Evolutionary conservation across 2,888 invertebrate genomes (phyloP).

Genomic region (Ophion ellenae): DNA sequence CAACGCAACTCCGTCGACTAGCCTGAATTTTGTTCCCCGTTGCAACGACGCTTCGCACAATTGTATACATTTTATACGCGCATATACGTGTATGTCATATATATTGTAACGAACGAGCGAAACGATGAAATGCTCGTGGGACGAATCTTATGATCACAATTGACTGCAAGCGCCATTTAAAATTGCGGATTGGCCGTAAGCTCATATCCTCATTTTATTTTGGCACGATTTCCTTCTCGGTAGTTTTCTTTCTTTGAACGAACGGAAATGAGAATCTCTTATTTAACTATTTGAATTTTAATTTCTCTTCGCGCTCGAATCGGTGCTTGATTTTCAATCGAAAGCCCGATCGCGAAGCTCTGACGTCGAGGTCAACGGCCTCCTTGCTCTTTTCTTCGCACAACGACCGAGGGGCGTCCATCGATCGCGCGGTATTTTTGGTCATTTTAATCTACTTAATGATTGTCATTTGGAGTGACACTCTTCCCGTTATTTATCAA

Average conservation of each 20-base stretch:
- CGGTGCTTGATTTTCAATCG: not conserved
- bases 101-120: constrained; percentile 26
- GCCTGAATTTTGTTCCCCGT: constrained; percentile 22
- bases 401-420: not conserved
- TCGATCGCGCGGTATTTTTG: not conserved
- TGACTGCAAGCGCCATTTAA: not conserved
- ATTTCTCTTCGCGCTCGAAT: not conserved
- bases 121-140: not conserved
- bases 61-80: constrained; percentile 31
- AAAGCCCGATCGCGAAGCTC: not conserved
- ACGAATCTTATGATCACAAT: not conserved
- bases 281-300: not conserved
- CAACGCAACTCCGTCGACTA: constrained; percentile 5
- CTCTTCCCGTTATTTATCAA: not conserved
- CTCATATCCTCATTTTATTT: not conserved
- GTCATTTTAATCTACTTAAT: not conserved
- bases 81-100: not conserved
- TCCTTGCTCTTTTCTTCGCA: not conserved
- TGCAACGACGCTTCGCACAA: constrained; percentile 44
- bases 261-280: not conserved
- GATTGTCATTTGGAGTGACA: not conserved
- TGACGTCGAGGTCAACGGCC: not conserved
- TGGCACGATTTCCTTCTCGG: not conserved
- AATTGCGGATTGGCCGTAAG: not conserved
- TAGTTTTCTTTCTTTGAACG: not conserved